Evolutionary conservation across 2,113 vertebrate genomes (phyloP).

Genomic region (Eulacestoma nigropectus): DNA sequence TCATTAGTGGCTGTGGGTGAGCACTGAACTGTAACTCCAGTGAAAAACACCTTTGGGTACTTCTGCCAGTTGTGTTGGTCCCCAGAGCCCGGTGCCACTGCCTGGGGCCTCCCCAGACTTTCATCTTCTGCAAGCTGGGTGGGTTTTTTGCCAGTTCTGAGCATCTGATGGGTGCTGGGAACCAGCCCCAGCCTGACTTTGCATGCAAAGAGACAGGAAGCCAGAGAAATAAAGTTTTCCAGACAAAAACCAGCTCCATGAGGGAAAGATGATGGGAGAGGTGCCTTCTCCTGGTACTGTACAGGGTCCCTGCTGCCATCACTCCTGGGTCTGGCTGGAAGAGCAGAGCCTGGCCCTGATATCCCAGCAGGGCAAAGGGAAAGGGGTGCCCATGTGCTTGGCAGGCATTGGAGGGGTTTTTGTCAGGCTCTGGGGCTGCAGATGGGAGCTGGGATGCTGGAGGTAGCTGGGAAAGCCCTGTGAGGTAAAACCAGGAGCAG

Average conservation of each 20-base stretch:
- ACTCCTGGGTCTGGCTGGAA: background rate
- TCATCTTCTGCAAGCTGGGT: background rate
- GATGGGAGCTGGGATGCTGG: background rate
- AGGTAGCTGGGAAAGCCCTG: background rate
- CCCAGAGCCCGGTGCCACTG: background rate
- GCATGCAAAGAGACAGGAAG: background rate
- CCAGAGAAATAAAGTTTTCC: background rate
- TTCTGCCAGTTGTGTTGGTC: background rate
- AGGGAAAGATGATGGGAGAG: background rate
- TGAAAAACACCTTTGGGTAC: background rate
- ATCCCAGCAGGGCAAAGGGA: background rate
- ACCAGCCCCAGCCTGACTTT: background rate
- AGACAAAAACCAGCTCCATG: background rate
- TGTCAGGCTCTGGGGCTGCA: background rate
- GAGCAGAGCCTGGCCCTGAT: background rate
- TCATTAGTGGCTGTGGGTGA: accelerated
- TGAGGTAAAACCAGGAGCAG: background rate
- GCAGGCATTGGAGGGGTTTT: background rate
- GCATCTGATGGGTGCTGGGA: background rate
- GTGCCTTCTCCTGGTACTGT: background rate
- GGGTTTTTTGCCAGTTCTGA: background rate
- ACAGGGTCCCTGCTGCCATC: background rate
- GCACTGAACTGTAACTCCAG: conserved; percentile 13
- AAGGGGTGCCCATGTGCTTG: accelerated
- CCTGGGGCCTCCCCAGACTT: background rate